phyloP scores from a whole-genome alignment of 1,140 invertebrate species.

The Aphaenogaster rudis region DNA sequence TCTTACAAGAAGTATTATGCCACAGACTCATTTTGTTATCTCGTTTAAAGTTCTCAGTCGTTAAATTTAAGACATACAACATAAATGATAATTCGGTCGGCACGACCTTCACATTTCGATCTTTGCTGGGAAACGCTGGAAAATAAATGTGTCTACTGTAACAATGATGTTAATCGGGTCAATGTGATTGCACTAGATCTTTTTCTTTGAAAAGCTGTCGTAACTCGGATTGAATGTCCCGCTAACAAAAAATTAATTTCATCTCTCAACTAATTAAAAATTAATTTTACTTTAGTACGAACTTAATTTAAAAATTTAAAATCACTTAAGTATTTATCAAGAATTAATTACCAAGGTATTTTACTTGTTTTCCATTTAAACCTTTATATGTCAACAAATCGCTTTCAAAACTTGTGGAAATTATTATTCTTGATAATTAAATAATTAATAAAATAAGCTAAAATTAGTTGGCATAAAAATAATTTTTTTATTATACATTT shows the following conservation, averaged over 20 bases:
- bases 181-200: not conserved
- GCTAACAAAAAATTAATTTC: not conserved
- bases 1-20: not conserved
- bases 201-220: not conserved
- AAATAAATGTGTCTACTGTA: not conserved
- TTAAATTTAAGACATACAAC: not conserved
- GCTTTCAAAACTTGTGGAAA: not conserved
- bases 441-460: not conserved
- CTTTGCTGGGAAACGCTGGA: slow-evolving; percentile 7
- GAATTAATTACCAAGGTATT: not conserved
- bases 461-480: not conserved
- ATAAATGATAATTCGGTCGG: slow-evolving; percentile 32
- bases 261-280: not conserved
- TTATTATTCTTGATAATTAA: not conserved
- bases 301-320: not conserved
- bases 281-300: slow-evolving; percentile 25
- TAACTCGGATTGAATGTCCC: not conserved
- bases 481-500: not conserved
- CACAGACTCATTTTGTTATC: slow-evolving; percentile 43
- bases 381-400: not conserved
- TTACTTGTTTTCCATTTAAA: not conserved
- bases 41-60: not conserved
- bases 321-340: not conserved
- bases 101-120: slow-evolving; percentile 52
- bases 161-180: slow-evolving; percentile 40